Conservation (phyloP, 1,140 invertebrate species). For the Pseudachorutes palmiensis region DNA sequence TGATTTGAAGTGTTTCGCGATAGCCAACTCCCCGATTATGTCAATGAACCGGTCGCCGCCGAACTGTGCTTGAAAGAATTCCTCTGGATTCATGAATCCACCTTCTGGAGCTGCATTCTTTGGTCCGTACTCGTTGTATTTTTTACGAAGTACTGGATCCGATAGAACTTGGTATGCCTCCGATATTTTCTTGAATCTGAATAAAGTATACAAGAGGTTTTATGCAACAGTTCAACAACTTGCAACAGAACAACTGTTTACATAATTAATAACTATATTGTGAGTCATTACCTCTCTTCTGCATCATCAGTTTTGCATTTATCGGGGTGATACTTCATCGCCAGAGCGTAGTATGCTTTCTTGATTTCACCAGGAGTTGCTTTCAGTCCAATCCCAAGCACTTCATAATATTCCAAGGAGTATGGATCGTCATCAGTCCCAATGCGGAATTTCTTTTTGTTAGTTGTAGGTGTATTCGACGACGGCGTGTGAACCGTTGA, state of each 20-base stretch:
- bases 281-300: slow-evolving; percentile 22
- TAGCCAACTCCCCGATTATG: slow-evolving; percentile 35
- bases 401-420: slow-evolving; percentile 45
- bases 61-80: slow-evolving; percentile 36
- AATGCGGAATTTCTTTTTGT: slow-evolving; percentile 24
- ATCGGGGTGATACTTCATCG: slow-evolving; percentile 39
- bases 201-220: background rate
- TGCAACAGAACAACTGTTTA: background rate
- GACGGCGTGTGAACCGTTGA: background rate
- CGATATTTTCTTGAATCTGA: slow-evolving; percentile 37
- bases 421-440: slow-evolving; percentile 32
- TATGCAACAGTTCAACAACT: background rate
- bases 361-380: slow-evolving; percentile 46
- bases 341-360: slow-evolving; percentile 47
- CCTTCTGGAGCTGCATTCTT: slow-evolving; percentile 34
- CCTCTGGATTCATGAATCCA: slow-evolving; percentile 37
- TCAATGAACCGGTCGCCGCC: slow-evolving; percentile 37
- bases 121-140: slow-evolving; percentile 41
- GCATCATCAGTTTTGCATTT: slow-evolving; percentile 38
- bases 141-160: slow-evolving; percentile 38
- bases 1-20: slow-evolving; percentile 37
- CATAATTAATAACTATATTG: background rate
- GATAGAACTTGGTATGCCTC: slow-evolving; percentile 42
- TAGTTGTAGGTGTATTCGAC: background rate
- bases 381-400: slow-evolving; percentile 44